phyloP scores from a whole-genome alignment of 2,888 invertebrate genomes.

The Pristionchus entomophagus region DNA sequence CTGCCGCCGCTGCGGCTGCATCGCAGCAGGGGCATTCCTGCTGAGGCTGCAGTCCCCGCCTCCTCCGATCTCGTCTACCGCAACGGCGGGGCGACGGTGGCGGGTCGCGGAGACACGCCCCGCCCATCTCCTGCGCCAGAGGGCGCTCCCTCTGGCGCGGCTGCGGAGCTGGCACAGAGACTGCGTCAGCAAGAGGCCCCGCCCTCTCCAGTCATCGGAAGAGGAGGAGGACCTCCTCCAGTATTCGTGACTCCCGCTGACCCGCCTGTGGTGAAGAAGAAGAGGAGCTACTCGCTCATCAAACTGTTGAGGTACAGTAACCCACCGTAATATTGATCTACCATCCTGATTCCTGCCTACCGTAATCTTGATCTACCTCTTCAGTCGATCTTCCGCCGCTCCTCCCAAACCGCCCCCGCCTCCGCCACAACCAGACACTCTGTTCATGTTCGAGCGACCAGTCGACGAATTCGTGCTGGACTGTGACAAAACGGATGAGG shows the following conservation, averaged over 20 bases:
- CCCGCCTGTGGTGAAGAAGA: neutral
- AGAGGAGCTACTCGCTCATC: constrained; percentile 18
- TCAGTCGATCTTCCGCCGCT: neutral
- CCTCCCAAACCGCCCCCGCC: neutral
- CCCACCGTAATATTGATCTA: neutral
- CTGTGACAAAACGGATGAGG: constrained; percentile 49
- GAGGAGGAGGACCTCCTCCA: neutral
- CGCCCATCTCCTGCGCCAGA: constrained; percentile 20
- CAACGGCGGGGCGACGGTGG: neutral
- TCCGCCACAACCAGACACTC: neutral
- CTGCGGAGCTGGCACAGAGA: neutral
- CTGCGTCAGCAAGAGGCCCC: neutral
- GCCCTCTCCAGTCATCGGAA: neutral
- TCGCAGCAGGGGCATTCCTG: neutral
- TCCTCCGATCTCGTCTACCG: constrained; percentile 32
- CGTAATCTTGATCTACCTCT: neutral
- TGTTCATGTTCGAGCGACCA: constrained; percentile 55
- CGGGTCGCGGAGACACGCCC: neutral
- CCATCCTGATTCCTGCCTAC: neutral
- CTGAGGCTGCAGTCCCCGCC: constrained; percentile 79
- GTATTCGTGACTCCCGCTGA: neutral
- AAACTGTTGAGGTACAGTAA: constrained; percentile 26
- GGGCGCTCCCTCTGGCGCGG: neutral
- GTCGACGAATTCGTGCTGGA: constrained; percentile 48
- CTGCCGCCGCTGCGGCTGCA: neutral